Evolutionary conservation across 2,888 invertebrate species (phyloP).

Genomic region (Diarsia mendica): DNA sequence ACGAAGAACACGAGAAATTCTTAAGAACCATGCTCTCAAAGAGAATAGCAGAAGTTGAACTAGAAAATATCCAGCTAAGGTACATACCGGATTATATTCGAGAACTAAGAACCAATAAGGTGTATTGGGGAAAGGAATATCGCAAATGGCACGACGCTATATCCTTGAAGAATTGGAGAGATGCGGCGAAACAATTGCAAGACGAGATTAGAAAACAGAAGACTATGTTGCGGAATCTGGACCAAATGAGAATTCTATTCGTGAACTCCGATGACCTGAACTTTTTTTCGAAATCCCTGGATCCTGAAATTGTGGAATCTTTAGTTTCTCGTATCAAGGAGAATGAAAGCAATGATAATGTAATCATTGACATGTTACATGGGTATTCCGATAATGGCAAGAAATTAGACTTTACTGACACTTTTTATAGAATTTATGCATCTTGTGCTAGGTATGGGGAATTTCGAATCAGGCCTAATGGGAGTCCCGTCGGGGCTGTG

Average conservation of each 20-base stretch:
- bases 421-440: neutral
- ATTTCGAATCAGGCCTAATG: neutral
- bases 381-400: neutral
- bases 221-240: constrained; percentile 12
- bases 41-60: neutral
- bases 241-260: neutral
- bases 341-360: neutral
- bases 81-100: constrained; percentile 11
- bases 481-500: no score
- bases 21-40: neutral
- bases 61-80: neutral
- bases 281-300: neutral
- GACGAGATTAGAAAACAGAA: constrained; percentile 4
- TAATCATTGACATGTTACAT: neutral
- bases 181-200: neutral
- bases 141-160: neutral
- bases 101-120: neutral
- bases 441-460: neutral
- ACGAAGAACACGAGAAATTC: neutral
- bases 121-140: constrained; percentile 3
- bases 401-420: neutral
- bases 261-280: neutral
- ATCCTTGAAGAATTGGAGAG: constrained; percentile 4
- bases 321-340: neutral
- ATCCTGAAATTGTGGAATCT: neutral